These are phyloP conservation scores for Amblyjoppa proteus DNA, from an alignment of 2,888 invertebrate genomes.

Conservation along the genomic window DNA sequence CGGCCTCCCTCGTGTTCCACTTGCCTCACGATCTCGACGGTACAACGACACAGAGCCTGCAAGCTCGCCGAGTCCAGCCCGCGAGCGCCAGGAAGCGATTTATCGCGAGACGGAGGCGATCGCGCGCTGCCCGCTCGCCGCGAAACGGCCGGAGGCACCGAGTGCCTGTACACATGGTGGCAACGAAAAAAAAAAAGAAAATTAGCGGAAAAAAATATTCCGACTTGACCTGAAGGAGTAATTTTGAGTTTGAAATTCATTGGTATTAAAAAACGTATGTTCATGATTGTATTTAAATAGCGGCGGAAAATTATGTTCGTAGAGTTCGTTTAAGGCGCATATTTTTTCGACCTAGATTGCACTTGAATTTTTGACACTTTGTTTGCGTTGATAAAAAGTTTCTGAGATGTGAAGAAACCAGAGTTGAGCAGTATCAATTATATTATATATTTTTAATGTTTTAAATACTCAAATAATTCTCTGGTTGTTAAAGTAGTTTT, in stretches of 20 bases:
- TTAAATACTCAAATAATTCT: too few relatives aligned
- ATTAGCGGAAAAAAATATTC: background rate
- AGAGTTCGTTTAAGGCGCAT: background rate
- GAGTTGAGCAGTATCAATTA: too few relatives aligned
- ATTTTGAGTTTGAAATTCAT: background rate
- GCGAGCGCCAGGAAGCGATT: conserved; percentile 9
- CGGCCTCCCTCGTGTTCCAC: conserved; percentile 58
- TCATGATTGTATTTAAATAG: background rate
- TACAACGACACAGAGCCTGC: conserved; percentile 9
- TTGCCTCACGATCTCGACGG: conserved; percentile 33
- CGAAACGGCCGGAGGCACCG: too few relatives aligned
- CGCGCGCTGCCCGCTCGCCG: background rate
- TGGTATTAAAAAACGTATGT: background rate
- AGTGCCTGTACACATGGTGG: background rate
- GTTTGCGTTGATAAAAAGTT: too few relatives aligned
- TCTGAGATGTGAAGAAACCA: too few relatives aligned
- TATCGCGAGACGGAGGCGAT: background rate
- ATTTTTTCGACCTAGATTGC: too few relatives aligned
- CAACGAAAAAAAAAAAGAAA: background rate
- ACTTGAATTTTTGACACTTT: too few relatives aligned
- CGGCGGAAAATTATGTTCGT: background rate
- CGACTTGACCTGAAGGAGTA: background rate
- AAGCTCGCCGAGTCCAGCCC: background rate
- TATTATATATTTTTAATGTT: too few relatives aligned
- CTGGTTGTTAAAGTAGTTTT: too few relatives aligned